Conservation (phyloP, 2,113 vertebrate species). For the Menidia beryllina region DNA sequence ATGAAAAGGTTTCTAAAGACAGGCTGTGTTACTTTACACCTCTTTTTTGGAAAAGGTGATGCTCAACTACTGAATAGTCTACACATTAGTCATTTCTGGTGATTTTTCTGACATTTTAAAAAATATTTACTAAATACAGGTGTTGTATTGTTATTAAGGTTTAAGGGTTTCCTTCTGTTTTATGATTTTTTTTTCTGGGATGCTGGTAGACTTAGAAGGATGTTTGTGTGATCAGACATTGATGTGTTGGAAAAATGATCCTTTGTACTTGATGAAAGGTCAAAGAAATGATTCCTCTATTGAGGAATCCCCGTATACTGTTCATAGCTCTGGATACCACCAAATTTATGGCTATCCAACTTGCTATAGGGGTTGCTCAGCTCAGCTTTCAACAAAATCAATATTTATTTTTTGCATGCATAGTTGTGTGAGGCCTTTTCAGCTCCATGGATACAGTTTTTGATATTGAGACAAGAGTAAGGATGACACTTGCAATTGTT, state of each 20-base stretch:
- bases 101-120: background rate
- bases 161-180: no score
- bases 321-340: background rate
- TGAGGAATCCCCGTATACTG: no score
- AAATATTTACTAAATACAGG: background rate
- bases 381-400: background rate
- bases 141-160: no score
- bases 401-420: background rate
- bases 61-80: background rate
- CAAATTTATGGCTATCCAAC: background rate
- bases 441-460: conserved; percentile 1
- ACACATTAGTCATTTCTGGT: background rate
- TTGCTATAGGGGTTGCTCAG: background rate
- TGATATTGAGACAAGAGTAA: conserved; percentile 11
- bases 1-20: background rate
- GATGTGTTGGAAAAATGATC: no score
- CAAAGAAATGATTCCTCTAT: no score
- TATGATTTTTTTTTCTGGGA: no score
- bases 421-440: background rate
- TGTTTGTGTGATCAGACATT: no score
- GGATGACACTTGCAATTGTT: conserved; percentile 39
- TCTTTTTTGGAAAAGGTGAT: background rate
- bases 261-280: no score
- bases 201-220: no score
- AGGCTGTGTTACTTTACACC: no score